Evolutionary conservation across 1,140 invertebrate genomes (phyloP), one percentile per base, ranked within the genome.

Genomic region (Drosophila triauraria): DNA sequence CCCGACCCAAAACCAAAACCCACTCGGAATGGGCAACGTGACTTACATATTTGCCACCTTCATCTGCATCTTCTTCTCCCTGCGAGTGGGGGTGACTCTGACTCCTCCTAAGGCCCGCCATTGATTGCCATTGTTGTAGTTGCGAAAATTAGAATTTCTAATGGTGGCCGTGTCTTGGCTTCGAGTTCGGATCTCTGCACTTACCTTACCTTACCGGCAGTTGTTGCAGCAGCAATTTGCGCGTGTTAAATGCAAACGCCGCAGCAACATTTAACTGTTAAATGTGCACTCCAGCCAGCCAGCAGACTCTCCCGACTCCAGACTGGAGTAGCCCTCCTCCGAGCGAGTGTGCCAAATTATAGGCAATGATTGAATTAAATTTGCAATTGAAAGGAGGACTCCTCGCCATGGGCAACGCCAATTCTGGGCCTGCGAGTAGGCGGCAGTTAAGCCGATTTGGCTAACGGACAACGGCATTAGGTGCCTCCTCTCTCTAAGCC

Each of bases 21-120:
- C 44, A 64, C 59, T 64, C 57, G 48, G 59, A 82, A 82, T 69
- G 50, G 57, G 57, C 82, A 90, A 90, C 85, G 85, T 90, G 85
- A 90, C 85, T 90, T 90, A 90, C 85, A 90, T 90, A 90, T 90
- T 90, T 90, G 86, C 85, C 85, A 90, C 85, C 85, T 88, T 90
- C 84, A 67, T 74, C 69, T 78, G 74, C 51, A 60, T 67, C 74
- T 74, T 76, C 74, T 57, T 59, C 53, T 12, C 58, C 44, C 32
- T 54, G 38, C 77, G 77, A 75, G 87, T 80, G 83, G 79, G 84
- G 84, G 84, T 80, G 84, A 82, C 27, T 27, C 27, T 80, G 84
- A 82, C 27, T 27, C 27, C 76, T 88, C 71, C 70, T 25, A 48
- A 46, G 27, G 48, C 30, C 25, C 48, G 71, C 68, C 38, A 38